These are phyloP conservation scores for Myotis vivesi DNA, from an alignment of 2,797 vertebrate genomes.

Conservation along the genomic window DNA sequence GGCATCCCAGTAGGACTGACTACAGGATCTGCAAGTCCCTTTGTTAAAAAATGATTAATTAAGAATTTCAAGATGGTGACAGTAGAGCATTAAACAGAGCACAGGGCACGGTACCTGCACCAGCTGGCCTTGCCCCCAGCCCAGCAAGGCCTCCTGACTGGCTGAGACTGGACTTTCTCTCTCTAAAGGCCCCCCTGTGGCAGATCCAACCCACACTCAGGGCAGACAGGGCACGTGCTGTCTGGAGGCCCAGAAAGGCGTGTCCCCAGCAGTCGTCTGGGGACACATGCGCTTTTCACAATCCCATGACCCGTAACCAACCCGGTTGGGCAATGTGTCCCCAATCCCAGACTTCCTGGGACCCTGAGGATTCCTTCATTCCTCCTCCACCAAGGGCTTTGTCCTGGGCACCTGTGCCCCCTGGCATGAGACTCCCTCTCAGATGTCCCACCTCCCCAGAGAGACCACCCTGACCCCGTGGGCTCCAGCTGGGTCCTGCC, in stretches of 20 bases:
- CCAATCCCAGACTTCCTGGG: not conserved
- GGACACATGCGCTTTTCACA: slow-evolving; percentile 52
- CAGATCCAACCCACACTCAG: not conserved
- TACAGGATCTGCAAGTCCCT: not conserved
- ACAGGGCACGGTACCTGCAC: fast-evolving
- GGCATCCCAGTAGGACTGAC: not conserved
- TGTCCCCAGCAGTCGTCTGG: not conserved
- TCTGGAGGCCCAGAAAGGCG: slow-evolving; percentile 10
- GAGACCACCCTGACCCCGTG: not conserved
- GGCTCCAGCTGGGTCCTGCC: not conserved
- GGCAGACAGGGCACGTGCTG: not conserved
- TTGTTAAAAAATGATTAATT: not conserved
- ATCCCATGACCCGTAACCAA: not conserved
- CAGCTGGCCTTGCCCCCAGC: not conserved
- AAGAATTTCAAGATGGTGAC: not conserved
- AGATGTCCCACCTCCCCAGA: not conserved
- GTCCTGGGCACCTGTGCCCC: not conserved
- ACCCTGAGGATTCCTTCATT: not conserved
- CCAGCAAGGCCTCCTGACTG: not conserved
- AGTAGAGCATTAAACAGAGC: not conserved
- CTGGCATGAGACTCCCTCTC: no score
- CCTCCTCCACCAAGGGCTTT: not conserved
- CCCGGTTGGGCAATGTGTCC: slow-evolving; percentile 1
- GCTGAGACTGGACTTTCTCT: not conserved
- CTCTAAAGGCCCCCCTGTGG: not conserved